phyloP scores from a whole-genome alignment of 2,797 vertebrate genomes.

The Paramormyrops hopkinsi region DNA sequence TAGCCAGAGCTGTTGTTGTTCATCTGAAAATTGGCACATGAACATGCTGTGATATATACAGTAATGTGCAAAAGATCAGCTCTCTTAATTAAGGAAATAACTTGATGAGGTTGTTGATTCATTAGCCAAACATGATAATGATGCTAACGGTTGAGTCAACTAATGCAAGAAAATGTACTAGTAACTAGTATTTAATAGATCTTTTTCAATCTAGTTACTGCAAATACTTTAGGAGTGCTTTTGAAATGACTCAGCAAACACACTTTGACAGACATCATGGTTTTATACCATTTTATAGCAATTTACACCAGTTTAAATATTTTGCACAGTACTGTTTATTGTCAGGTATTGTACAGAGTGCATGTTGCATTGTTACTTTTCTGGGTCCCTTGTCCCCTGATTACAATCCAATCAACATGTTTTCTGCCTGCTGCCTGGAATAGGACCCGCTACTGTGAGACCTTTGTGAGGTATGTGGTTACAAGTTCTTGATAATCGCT shows the following conservation, averaged over 20 bases:
- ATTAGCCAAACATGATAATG: neutral
- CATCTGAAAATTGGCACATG: neutral
- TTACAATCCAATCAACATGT: conserved; percentile 51
- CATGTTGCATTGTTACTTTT: neutral
- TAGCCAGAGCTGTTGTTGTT: neutral
- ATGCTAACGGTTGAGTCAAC: neutral
- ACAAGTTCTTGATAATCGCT: neutral
- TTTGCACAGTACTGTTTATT: neutral
- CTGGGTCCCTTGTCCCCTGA: neutral
- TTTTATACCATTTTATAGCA: neutral
- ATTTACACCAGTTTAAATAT: neutral
- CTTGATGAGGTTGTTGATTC: neutral
- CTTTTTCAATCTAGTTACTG: neutral
- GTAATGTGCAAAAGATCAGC: neutral
- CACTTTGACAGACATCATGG: neutral
- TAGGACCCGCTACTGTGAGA: conserved; percentile 98
- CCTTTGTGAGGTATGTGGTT: conserved; percentile 90
- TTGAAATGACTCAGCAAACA: neutral
- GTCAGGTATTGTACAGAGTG: neutral
- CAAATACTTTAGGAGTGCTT: neutral
- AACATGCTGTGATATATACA: neutral
- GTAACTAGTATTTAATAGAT: neutral
- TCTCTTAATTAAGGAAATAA: neutral
- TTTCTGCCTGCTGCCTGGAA: conserved; percentile 74
- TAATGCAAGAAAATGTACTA: neutral